A percentile compares a stretch with the other conserved stretches of the same genome.
phyloP scores from a whole-genome alignment of 2,113 vertebrate species.

The Dinomys branickii region DNA sequence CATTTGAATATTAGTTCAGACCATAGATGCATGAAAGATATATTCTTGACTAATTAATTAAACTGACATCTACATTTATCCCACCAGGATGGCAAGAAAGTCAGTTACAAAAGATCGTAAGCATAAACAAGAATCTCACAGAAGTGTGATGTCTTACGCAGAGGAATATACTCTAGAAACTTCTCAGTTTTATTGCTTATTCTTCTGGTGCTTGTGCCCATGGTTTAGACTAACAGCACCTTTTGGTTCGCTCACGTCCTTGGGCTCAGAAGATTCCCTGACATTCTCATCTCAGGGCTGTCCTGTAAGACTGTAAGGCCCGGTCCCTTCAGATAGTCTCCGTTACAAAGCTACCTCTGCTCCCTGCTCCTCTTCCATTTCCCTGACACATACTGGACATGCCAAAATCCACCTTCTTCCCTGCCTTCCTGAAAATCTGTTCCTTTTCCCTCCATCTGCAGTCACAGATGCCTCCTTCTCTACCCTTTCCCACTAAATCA shows the following conservation, averaged over 20 bases:
- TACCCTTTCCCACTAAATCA: neutral
- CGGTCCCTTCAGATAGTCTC: neutral
- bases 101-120: neutral
- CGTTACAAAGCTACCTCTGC: neutral
- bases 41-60: conserved; percentile 25
- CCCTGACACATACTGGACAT: too few relatives aligned
- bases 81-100: neutral
- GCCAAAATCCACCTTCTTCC: neutral
- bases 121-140: neutral
- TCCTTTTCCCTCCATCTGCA: neutral
- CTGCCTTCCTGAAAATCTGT: neutral
- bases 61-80: neutral
- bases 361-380: neutral
- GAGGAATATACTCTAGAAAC: neutral
- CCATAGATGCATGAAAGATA: neutral
- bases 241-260: neutral
- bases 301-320: neutral
- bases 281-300: neutral
- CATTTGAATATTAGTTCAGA: conserved; percentile 12
- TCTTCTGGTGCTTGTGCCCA: neutral
- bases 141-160: neutral
- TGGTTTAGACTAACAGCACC: neutral
- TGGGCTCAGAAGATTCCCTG: neutral
- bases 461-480: neutral
- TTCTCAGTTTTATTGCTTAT: neutral